Conservation (phyloP, 2,888 invertebrate genomes). For the Norana najaformis region DNA sequence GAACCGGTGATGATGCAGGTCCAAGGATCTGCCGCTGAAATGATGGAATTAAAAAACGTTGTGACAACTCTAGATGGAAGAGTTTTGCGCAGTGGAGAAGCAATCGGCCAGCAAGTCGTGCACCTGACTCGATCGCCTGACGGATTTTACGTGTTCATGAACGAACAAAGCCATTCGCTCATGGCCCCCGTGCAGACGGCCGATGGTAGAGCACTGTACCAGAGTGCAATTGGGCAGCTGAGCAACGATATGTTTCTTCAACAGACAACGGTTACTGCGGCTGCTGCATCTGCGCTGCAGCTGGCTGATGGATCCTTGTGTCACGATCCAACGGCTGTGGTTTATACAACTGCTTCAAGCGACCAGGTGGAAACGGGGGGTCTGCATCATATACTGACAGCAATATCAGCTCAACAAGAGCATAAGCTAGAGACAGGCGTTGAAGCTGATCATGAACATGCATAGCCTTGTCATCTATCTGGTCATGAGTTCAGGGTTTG, state of each 20-base stretch:
- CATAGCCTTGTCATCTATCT: not conserved
- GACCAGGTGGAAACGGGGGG: not conserved
- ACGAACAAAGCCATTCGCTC: conserved; percentile 3
- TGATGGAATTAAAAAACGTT: not conserved
- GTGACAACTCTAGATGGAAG: not conserved
- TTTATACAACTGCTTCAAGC: not conserved
- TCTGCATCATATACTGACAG: conserved; percentile 15
- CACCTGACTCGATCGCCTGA: not conserved
- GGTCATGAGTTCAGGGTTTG: not conserved
- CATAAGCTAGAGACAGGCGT: not conserved
- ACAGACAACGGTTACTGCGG: not conserved
- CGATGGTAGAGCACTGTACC: not conserved
- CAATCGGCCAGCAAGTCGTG: not conserved
- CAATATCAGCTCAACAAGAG: not conserved
- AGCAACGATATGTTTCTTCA: not conserved
- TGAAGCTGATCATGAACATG: not conserved
- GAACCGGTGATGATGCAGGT: not conserved
- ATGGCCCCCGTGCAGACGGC: not conserved
- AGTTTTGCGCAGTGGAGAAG: not conserved
- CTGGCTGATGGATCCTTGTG: not conserved
- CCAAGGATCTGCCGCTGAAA: not conserved
- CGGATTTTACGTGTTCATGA: conserved; percentile 2
- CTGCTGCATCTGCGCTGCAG: not conserved
- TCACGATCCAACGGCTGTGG: not conserved
- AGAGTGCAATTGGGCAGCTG: not conserved